Percentiles rank a stretch among this genome's conserved stretches.
These are phyloP conservation scores for Sphyrna mokarran DNA, from an alignment of 2,113 vertebrate species.

Conservation along the genomic window DNA sequence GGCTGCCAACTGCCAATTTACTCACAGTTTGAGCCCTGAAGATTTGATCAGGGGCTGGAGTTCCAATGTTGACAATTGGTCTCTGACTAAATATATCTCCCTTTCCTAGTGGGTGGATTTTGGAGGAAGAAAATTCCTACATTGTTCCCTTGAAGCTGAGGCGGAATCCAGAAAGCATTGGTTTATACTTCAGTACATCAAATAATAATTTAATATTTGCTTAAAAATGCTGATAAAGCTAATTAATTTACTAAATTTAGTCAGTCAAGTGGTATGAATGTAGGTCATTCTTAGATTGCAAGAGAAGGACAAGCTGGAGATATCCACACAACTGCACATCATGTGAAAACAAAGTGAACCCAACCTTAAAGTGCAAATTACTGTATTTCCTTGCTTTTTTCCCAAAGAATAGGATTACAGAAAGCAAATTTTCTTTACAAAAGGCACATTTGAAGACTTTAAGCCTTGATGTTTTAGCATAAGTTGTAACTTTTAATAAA, in stretches of 20 bases:
- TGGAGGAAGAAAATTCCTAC: background rate
- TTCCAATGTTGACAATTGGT: background rate
- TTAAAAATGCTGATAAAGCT: background rate
- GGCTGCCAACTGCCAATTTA: background rate
- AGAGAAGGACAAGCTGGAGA: background rate
- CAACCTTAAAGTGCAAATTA: background rate
- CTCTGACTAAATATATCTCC: background rate
- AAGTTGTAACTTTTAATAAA: background rate
- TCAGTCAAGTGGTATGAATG: background rate
- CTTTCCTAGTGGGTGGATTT: background rate
- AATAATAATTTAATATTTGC: background rate
- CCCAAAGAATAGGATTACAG: background rate
- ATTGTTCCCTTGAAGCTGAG: background rate
- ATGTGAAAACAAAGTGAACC: background rate
- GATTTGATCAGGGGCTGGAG: background rate
- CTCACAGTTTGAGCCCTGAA: background rate
- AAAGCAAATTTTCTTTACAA: background rate
- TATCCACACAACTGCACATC: background rate
- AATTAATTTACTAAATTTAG: background rate
- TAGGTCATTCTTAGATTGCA: background rate
- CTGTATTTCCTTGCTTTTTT: background rate
- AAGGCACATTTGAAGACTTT: background rate
- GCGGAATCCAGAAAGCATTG: background rate
- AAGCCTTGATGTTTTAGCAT: background rate
- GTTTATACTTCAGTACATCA: background rate